Evolutionary conservation across 2,113 vertebrate species (phyloP).

Genomic region (Steatornis caripensis): DNA sequence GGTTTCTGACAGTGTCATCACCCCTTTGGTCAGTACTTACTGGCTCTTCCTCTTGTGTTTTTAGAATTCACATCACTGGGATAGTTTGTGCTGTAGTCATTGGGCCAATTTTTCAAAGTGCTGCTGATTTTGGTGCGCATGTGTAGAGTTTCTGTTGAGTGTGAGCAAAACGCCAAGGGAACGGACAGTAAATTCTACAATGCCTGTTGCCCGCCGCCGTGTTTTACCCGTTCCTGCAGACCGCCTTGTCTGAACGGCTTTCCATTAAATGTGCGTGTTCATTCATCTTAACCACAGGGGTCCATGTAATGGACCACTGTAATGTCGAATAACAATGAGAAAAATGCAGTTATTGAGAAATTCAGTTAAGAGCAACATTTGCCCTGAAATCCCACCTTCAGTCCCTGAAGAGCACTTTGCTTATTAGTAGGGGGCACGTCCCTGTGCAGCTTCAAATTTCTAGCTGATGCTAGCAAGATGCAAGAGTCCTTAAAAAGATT

Average conservation of each 20-base stretch:
- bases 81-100: not conserved
- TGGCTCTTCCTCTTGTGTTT: not conserved
- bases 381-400: not conserved
- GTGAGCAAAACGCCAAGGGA: not conserved
- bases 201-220: not conserved
- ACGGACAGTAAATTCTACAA: not conserved
- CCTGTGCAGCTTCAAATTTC: not conserved
- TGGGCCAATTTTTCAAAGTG: not conserved
- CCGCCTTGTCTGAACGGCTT: not conserved
- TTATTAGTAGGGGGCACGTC: not conserved
- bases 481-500: not conserved
- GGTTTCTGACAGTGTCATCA: not conserved
- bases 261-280: not conserved
- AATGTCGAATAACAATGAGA: not conserved
- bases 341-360: not conserved
- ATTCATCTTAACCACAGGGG: not conserved
- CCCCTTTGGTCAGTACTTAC: not conserved
- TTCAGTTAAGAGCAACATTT: not conserved
- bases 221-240: not conserved
- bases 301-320: not conserved
- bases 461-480: not conserved
- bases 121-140: not conserved
- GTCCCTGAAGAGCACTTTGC: not conserved
- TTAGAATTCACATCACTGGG: slow-evolving; percentile 4
- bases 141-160: not conserved